A percentile compares a stretch with the other conserved stretches of the same genome.
These are phyloP conservation scores for Drosophila affinis DNA, from an alignment of 2,888 invertebrate species.

Conservation along the genomic window DNA sequence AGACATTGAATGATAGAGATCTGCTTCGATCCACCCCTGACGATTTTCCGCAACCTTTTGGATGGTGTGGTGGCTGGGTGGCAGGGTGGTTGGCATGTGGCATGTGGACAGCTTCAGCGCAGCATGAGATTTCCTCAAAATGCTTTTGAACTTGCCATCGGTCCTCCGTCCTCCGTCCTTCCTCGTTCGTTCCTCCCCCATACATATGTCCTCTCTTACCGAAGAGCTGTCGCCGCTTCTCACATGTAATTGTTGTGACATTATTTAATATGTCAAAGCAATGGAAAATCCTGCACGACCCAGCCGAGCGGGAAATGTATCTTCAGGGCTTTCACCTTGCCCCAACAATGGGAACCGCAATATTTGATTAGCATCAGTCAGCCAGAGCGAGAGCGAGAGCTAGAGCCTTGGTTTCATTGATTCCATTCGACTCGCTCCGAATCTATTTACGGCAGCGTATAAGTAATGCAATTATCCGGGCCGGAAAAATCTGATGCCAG, in stretches of 20 bases:
- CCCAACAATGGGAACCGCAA: constrained; percentile 66
- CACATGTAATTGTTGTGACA: constrained; percentile 76
- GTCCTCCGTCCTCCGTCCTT: constrained; percentile 10
- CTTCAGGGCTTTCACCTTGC: constrained; percentile 8
- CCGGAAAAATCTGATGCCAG: constrained; percentile 58
- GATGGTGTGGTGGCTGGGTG: constrained; percentile 18
- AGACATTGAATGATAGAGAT: background rate
- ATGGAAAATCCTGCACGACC: constrained; percentile 66
- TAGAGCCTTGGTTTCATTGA: constrained; percentile 57
- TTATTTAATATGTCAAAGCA: constrained; percentile 80
- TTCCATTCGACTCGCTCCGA: constrained; percentile 4
- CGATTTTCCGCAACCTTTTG: constrained; percentile 19
- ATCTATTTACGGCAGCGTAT: constrained; percentile 67
- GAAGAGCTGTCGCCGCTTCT: constrained; percentile 53
- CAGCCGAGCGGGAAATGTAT: constrained; percentile 22
- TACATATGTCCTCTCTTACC: background rate
- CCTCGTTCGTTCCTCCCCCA: background rate
- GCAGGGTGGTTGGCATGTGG: background rate
- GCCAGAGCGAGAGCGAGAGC: background rate
- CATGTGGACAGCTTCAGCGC: constrained; percentile 63
- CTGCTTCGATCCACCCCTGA: constrained; percentile 37
- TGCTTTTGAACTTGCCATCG: constrained; percentile 57
- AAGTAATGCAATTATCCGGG: constrained; percentile 70
- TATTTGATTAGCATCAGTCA: constrained; percentile 75
- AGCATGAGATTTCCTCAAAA: constrained; percentile 66